phyloP scores from a whole-genome alignment of 2,797 vertebrate species.

The Echeneis naucrates region DNA sequence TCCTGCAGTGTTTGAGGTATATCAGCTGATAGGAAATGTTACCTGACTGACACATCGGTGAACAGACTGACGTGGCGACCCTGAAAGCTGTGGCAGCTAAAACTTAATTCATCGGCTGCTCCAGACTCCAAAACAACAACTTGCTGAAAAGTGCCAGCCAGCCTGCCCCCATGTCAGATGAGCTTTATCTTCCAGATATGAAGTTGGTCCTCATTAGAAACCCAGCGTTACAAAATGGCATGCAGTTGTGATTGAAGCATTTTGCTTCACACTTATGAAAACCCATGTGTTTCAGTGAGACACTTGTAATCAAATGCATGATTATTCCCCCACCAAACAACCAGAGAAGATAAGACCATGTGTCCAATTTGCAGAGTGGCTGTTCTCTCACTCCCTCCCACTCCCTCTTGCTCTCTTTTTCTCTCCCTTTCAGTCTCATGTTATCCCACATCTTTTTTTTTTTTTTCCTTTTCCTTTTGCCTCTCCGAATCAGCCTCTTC shows the following conservation, averaged over 20 bases:
- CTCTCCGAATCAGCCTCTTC: slow-evolving; percentile 43
- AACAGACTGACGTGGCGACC: background rate
- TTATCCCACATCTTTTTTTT: slow-evolving; percentile 44
- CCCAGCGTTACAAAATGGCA: slow-evolving; percentile 36
- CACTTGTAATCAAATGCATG: slow-evolving; percentile 78
- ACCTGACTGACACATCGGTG: background rate
- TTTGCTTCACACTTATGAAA: slow-evolving; percentile 74
- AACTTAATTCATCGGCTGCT: slow-evolving; percentile 21
- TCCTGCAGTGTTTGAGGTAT: background rate
- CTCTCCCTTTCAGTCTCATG: slow-evolving; percentile 5
- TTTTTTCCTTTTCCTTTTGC: slow-evolving; percentile 62
- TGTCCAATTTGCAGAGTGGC: slow-evolving; percentile 53
- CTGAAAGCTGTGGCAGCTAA: background rate
- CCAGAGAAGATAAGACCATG: slow-evolving; percentile 53
- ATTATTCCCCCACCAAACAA: slow-evolving; percentile 69
- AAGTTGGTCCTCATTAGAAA: slow-evolving; percentile 55
- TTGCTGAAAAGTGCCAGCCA: background rate
- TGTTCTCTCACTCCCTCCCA: slow-evolving; percentile 8
- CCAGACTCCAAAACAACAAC: slow-evolving; percentile 21
- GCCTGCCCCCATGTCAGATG: background rate
- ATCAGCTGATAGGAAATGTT: background rate
- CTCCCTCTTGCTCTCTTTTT: background rate
- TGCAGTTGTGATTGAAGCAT: slow-evolving; percentile 58
- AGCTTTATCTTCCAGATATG: slow-evolving; percentile 39
- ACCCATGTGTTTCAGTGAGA: slow-evolving; percentile 81